Evolutionary conservation across 2,888 invertebrate genomes (phyloP), one percentile per base, ranked within the genome.

Genomic region (Scotopteryx bipunctaria): DNA sequence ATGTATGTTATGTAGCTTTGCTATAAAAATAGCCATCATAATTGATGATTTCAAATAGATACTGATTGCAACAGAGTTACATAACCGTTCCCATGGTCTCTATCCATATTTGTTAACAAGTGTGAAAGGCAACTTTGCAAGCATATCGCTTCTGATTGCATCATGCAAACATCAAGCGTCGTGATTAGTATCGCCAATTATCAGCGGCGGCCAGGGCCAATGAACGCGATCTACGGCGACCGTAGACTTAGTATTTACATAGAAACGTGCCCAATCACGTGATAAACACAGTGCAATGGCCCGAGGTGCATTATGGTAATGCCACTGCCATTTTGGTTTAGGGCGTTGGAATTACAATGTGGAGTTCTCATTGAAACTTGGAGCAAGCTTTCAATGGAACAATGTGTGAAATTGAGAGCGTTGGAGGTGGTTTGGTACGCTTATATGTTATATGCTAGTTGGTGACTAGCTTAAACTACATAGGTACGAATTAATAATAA

Each of bases 211-310:
- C 4, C 35, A 23, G 42, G 9, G 9, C 19, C 42, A 42, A 50
- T 50, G 25, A 32, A 23, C 16, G 46, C 63, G 57, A 69, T 60
- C 58, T 55, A 54, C 38, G 38, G 27, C 44, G 47, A 40, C 57
- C 57, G 46, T 31, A 16, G 48, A 43, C 56, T 47, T 48, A 56
- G 61, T 70, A 74, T 73, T 71, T 70, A 72, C 74, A 74, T 71
- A 71, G 69, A 68, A 72, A 71, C 66, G 70, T 55, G 61, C 49
- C 55, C 64, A 66, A 66, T 66, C 61, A 57, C 47, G 65, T 66
- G 71, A 72, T 74, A 75, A 73, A 71, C 71, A 69, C 15, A 17
- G 32, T 16, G 43, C 49, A 50, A 57, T 57, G 40, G 40, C 40
- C 50, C 43, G 43, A 23, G 38, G 27, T 51, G 38, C 51, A 51